Evolutionary conservation across 2,113 vertebrate genomes (phyloP), one percentile per base, ranked within the genome.

Genomic region (Oryzias melastigma): DNA sequence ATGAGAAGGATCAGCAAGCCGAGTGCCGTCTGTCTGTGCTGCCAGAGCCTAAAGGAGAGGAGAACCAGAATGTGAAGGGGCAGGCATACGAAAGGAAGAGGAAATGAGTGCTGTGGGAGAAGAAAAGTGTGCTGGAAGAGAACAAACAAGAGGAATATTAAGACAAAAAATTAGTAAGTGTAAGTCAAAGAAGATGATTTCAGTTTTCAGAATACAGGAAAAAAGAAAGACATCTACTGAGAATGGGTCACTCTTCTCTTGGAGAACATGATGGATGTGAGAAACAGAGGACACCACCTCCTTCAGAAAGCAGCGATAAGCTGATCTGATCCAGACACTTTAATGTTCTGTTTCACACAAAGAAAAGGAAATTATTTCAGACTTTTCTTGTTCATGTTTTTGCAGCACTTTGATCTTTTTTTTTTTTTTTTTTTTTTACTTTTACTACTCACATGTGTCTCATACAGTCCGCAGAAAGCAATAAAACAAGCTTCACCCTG

Each of bases 11-110:
- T 75, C 78, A 93, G 79, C 73, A 87, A 68, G 44, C 83, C 90
- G 70, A 88, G 72, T 84, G 93, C 88, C 65, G 90, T 66, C 77
- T 88, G 92, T 68, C 93, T 90, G 55, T 92, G 93, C 76, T 90
- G 91, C 93, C 93, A 93, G 75, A 96, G 88, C 72, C 95, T 95
- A 87, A 90, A 61, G 46, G 22, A 63, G 47, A 56, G 40, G 54
- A 53, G 20, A 22, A 63, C 16, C 43, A 20, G 19, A 10, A 58
- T 16, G 51, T 49, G 18, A 61, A 25, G 49, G 5, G 16, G 17
- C 22, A 48, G 24, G 58, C 12, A 24, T 51, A 19, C 43, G 52
- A 5, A 0, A 43, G 52, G 3, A 27, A 1, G 41, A 62, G 16
- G 44, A 40, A 19, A 29, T 40, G 52, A 42, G 22, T 41, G 43